A percentile compares a stretch with the other conserved stretches of the same genome.
Evolutionary conservation across 2,888 invertebrate genomes (phyloP).

Genomic region (Eupeodes luniger): DNA sequence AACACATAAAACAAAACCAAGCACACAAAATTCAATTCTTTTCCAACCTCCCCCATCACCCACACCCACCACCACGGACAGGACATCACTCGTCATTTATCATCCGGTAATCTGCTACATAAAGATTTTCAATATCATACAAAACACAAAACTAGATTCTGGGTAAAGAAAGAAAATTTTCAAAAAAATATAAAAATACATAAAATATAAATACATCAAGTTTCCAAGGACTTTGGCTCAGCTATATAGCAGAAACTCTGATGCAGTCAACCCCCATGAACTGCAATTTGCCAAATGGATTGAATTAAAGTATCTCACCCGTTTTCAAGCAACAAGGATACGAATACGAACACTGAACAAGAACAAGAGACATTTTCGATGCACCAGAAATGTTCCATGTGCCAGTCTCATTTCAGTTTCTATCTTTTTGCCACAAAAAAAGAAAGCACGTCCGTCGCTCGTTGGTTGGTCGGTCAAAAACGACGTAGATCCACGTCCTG

Average conservation of each 20-base stretch:
- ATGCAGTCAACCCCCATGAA: slow-evolving; percentile 49
- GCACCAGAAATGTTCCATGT: slow-evolving; percentile 61
- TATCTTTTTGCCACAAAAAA: neutral
- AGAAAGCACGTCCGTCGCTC: neutral
- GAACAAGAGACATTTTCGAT: slow-evolving; percentile 48
- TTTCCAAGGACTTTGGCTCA: slow-evolving; percentile 45
- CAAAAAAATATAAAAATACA: slow-evolving; percentile 6
- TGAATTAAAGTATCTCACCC: slow-evolving; percentile 46
- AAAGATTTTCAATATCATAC: slow-evolving; percentile 45
- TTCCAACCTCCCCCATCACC: neutral
- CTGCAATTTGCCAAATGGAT: slow-evolving; percentile 69
- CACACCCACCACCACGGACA: no score
- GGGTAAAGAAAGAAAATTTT: neutral
- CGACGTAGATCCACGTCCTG: slow-evolving; percentile 1
- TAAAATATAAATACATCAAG: slow-evolving; percentile 48
- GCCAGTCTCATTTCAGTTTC: slow-evolving; percentile 19
- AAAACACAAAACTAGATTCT: slow-evolving; percentile 12
- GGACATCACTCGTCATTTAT: slow-evolving; percentile 36
- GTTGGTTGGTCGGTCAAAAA: neutral
- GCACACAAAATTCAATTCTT: slow-evolving; percentile 31
- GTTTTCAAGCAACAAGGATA: slow-evolving; percentile 10
- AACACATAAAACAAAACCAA: slow-evolving; percentile 22
- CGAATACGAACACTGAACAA: slow-evolving; percentile 14
- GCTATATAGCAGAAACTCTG: neutral
- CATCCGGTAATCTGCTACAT: slow-evolving; percentile 53